Percentiles rank a stretch among this genome's conserved stretches.
phyloP scores from a whole-genome alignment of 2,797 vertebrate species.

The Rousettus madagascariensis region DNA sequence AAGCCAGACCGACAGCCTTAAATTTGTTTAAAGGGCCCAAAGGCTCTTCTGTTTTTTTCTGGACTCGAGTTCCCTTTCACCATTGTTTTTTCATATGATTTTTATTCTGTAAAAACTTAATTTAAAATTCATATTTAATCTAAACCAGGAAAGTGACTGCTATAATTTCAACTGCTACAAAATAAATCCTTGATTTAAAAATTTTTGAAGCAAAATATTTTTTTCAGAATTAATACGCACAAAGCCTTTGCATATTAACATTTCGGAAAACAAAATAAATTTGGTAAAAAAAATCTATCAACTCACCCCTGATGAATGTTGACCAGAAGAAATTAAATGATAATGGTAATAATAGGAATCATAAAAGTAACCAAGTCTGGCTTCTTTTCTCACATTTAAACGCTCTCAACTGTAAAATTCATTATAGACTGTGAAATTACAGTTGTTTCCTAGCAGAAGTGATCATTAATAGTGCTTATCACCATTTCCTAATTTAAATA shows the following conservation, averaged over 20 bases:
- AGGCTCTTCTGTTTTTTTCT: not conserved
- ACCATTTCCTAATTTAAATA: slow-evolving; percentile 46
- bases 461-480: not conserved
- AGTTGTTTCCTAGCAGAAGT: slow-evolving; percentile 54
- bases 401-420: slow-evolving; percentile 58
- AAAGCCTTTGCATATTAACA: not conserved
- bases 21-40: not conserved
- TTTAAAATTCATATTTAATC: slow-evolving; percentile 48
- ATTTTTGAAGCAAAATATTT: not conserved
- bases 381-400: slow-evolving; percentile 70
- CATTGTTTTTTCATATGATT: not conserved
- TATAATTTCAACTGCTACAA: slow-evolving; percentile 33
- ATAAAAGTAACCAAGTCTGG: slow-evolving; percentile 43
- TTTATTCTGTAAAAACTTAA: slow-evolving; percentile 12
- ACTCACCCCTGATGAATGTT: slow-evolving; percentile 14
- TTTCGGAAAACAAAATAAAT: slow-evolving; percentile 25
- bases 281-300: slow-evolving; percentile 1
- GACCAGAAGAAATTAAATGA: slow-evolving; percentile 61
- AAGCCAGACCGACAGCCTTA: not conserved
- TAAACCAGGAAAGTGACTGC: slow-evolving; percentile 2
- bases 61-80: not conserved
- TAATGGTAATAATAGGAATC: slow-evolving; percentile 57
- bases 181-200: not conserved
- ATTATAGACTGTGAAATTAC: slow-evolving; percentile 69
- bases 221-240: slow-evolving; percentile 33